Evolutionary conservation across 2,797 vertebrate species (phyloP).

Genomic region (Tinamus major): DNA sequence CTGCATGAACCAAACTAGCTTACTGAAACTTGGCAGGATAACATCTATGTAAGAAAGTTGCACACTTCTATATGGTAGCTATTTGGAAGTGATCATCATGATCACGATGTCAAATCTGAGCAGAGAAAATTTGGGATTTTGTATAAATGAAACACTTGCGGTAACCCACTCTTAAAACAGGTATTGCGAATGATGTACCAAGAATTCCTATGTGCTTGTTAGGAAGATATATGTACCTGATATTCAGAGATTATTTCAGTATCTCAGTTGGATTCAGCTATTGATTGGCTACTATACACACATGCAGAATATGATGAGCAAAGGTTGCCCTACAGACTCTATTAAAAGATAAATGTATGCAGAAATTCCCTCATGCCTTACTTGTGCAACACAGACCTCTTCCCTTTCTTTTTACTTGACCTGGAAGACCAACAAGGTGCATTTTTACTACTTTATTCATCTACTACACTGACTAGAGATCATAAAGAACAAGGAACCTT

Average conservation of each 20-base stretch:
- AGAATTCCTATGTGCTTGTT: background rate
- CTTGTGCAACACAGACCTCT: background rate
- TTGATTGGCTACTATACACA: background rate
- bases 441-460: background rate
- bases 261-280: background rate
- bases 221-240: background rate
- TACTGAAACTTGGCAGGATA: background rate
- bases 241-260: background rate
- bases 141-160: background rate
- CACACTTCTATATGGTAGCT: background rate
- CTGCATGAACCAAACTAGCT: background rate
- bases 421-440: background rate
- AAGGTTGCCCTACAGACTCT: background rate
- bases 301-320: background rate
- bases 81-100: fast-evolving
- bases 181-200: background rate
- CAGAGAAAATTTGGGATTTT: background rate
- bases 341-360: background rate
- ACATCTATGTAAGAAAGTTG: background rate
- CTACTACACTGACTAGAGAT: background rate
- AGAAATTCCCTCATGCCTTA: background rate
- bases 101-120: background rate
- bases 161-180: background rate
- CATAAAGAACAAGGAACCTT: background rate
- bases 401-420: background rate